Percentiles rank a stretch among this genome's conserved stretches.
Evolutionary conservation across 2,113 vertebrate species (phyloP).

Genomic region (Turnix velox): DNA sequence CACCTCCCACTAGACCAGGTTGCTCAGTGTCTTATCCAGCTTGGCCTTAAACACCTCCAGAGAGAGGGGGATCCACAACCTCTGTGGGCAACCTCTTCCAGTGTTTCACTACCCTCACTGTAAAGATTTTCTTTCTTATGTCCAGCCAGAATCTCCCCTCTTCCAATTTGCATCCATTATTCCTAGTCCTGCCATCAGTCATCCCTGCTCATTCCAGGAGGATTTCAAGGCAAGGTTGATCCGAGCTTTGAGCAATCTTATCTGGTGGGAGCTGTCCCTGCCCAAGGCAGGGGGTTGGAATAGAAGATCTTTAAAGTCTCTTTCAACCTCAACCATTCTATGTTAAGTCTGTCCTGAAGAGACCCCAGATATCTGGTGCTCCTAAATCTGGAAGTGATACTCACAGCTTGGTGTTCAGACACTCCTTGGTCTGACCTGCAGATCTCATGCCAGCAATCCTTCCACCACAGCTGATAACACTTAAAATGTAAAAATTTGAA

Average conservation of each 20-base stretch:
- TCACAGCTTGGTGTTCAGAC: not conserved
- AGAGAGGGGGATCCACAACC: no score
- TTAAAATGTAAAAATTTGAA: not conserved
- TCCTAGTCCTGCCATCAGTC: no score
- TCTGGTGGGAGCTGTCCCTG: not conserved
- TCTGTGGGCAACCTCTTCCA: no score
- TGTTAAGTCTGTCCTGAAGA: not conserved
- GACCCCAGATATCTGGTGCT: not conserved
- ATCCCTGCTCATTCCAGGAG: not conserved
- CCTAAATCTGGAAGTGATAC: not conserved
- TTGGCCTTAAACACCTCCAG: no score
- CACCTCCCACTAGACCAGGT: no score
- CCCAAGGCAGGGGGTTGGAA: not conserved
- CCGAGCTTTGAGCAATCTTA: not conserved
- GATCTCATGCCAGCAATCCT: not conserved
- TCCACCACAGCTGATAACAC: not conserved
- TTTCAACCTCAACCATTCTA: not conserved
- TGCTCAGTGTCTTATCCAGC: no score
- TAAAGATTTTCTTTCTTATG: no score
- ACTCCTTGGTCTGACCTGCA: not conserved
- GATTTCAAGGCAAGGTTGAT: not conserved
- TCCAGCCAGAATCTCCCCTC: no score
- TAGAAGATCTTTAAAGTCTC: not conserved
- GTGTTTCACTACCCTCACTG: no score
- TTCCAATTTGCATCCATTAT: no score